Evolutionary conservation across 2,113 vertebrate species (phyloP), one percentile per base, ranked within the genome.

Genomic region (Silurus glanis): DNA sequence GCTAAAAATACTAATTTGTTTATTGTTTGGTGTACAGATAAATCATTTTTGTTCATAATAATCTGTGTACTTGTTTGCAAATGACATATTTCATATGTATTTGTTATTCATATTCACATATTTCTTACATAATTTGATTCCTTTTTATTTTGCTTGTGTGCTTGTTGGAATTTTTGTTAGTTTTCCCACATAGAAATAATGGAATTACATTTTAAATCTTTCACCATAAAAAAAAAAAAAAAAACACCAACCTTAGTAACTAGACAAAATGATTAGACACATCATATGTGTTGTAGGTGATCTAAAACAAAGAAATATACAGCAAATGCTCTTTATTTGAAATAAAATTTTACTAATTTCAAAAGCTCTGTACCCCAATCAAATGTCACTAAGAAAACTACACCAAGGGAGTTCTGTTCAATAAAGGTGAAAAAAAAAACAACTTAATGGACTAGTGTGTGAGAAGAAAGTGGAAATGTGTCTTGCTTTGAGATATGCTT

Each of bases 381-480:
- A 17, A 47, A 9, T 71, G 45, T 71, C 47, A 19, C 16, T 19
- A 4, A 71, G 25, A 23, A 74, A 74, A 51, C 23, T 47, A 16
- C 10, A 49, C 19, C 9, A 23, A n/a, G 49, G 2, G 12, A n/a
- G 10, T 23, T 76, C 12, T 28, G 12, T 1, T n/a, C 21, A n/a
- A 25, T 23, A 16, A 25, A 25, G 5, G 75, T 56, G 2, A 4
- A 56, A 7, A 9, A 37, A 37, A 37, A 2, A 2, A 1, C 2
- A 37, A 37, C 37, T 3, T 37, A 37, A 19, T 23, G n/a, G 58
- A 19, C 74, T 9, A 14, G 58, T 58, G 14, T 64, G 81, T 67
- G 21, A 58, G 25, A 14, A 14, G 47, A 56, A 87, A 83, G 71
- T 21, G 28, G 71, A 87, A 85, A 51, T 64, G n/a, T 45, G 25